phyloP scores from a whole-genome alignment of 2,797 vertebrate species.

The Pelobates cultripes region DNA sequence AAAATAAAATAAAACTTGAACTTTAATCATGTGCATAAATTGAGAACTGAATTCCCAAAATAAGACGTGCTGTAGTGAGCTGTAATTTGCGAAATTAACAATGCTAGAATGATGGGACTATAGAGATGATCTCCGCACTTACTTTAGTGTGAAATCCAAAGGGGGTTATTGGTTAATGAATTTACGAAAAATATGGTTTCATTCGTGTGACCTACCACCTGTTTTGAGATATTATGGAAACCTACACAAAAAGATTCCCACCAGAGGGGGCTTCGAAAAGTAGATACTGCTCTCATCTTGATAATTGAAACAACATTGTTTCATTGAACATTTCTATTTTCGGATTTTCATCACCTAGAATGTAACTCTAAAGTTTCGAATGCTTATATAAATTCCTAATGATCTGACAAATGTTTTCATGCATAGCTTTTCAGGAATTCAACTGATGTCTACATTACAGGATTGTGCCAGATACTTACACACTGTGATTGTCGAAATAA shows the following conservation, averaged over 20 bases:
- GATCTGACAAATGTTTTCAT: slow-evolving; percentile 68
- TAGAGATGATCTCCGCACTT: background rate
- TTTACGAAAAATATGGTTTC: slow-evolving; percentile 31
- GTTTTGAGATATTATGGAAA: slow-evolving; percentile 27
- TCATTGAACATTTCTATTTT: slow-evolving; percentile 61
- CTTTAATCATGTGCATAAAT: background rate
- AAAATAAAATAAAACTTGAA: slow-evolving; percentile 46
- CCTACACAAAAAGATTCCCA: background rate
- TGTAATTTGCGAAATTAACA: slow-evolving; percentile 10
- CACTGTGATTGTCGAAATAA: slow-evolving; percentile 2
- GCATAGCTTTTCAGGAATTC: slow-evolving; percentile 60
- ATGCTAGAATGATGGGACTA: background rate
- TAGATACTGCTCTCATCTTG: slow-evolving; percentile 47
- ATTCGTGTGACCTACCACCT: slow-evolving; percentile 38
- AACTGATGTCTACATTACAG: background rate
- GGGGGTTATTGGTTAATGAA: slow-evolving; percentile 15
- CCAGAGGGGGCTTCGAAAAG: slow-evolving; percentile 42
- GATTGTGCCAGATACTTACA: slow-evolving; percentile 6
- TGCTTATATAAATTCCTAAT: slow-evolving; percentile 64
- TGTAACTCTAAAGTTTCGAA: slow-evolving; percentile 62
- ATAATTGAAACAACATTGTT: slow-evolving; percentile 64
- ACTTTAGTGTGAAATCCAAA: slow-evolving; percentile 1
- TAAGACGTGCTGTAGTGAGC: slow-evolving; percentile 22
- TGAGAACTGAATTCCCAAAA: slow-evolving; percentile 59
- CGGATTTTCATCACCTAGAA: slow-evolving; percentile 64